Conservation (phyloP, 2,113 vertebrate genomes). For the Notarius lentiginosus region DNA sequence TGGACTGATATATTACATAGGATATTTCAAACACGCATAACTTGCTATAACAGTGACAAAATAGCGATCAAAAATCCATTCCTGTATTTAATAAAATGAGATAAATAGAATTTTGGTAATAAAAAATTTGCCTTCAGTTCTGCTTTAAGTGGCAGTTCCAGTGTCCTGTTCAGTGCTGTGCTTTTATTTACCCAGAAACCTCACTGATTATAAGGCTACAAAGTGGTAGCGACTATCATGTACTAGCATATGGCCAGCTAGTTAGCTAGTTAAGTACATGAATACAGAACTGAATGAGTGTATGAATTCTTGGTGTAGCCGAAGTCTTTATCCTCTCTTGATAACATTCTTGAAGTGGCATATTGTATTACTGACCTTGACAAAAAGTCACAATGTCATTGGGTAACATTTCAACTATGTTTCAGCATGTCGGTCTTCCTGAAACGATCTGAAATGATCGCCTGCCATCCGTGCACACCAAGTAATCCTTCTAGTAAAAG, state of each 20-base stretch:
- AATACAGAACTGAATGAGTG: not conserved
- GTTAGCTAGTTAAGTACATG: not conserved
- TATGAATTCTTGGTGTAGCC: not conserved
- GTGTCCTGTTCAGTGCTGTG: not conserved
- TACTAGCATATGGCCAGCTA: not conserved
- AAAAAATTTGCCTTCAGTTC: not conserved
- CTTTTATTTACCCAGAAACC: not conserved
- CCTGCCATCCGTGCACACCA: not conserved
- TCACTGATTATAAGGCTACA: not conserved
- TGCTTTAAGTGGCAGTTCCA: not conserved
- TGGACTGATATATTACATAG: too few relatives aligned
- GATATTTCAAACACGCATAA: too few relatives aligned
- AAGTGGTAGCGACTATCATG: not conserved
- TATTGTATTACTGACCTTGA: not conserved
- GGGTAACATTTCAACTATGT: not conserved
- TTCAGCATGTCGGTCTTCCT: not conserved
- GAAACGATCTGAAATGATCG: not conserved
- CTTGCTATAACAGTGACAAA: too few relatives aligned
- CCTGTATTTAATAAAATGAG: too few relatives aligned
- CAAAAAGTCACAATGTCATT: too few relatives aligned
- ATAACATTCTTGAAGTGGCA: not conserved
- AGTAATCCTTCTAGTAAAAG: not conserved
- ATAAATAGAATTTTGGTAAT: too few relatives aligned
- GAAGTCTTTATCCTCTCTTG: not conserved
- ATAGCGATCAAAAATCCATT: not conserved